Base-by-base conservation (phyloP, 37 sponge, comb jelly and placozoan species). In the Agelas oroides region DNA sequence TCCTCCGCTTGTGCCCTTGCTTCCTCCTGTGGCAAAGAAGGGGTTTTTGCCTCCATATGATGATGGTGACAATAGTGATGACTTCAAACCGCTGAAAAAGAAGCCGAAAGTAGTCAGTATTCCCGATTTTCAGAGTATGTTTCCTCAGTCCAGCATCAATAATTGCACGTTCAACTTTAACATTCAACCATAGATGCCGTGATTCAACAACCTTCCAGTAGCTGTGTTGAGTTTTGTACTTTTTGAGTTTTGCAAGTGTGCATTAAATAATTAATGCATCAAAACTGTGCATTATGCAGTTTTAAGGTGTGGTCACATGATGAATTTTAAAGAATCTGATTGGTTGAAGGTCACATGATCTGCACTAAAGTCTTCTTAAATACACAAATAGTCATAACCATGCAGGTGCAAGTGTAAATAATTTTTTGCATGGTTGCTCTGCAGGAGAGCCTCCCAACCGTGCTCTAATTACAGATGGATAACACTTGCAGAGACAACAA, bases 161-260 rank as follows among this genome's bases (percentile, higher is more conserved):
- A 55, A 75, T 75, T 75, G 76, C 35, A 75, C 76, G 1, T 75
- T 75, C 59, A 75, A 75, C 59, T 55, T 75, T 32, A 75, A 2
- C 59, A 21, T 75, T 31, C 62, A 61, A 46, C 46, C 46, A 3
- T 46, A 46, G 46, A 3, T 46, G 46, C 8, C 3, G 8, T 46
- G 46, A 12, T 8, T 46, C 46, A 12, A 46, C 46, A 12, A 8
- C 46, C 8, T 3, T 46, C 8, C 46, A 46, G 46, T 46, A 12
- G 46, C 46, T 46, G 3, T 46, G 8, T 8, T 46, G 46, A 46
- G n/a, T 46, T 8, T 12, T 61, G 62, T 61, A 25, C 62, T 27
- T 61, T 61, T 2, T 11, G 2, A 5, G 11, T 25, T 61, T 27
- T 23, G 11, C 3, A 61, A 27, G 27, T 61, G 62, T 61, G 62